Evolutionary conservation across 64 coral and sea anemone genomes (phyloP), one percentile per base, ranked within the genome.

Genomic region (Montipora capricornis): DNA sequence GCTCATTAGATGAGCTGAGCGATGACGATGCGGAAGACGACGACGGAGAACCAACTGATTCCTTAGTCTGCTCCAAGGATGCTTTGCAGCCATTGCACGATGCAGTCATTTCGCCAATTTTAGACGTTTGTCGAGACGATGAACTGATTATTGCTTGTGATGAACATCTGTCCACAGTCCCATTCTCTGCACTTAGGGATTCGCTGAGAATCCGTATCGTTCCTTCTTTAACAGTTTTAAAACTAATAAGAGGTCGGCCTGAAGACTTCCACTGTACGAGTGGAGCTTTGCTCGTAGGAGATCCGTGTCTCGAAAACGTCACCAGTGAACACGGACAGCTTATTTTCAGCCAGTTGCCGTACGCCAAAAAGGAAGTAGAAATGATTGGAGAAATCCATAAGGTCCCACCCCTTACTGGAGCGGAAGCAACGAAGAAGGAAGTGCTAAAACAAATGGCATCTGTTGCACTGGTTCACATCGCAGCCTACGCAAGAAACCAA

Each of bases 281-380:
- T 59, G 29, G 50, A 5, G 8, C 26, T 15, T 49, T 82, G 80
- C n/a, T 82, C 17, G 29, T 82, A 5, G 80, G 80, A n/a, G 80
- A 82, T 82, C 80, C 80, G 57, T 53, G 22, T 82, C 50, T 82
- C 17, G 4, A 22, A 19, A 20, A 26, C 50, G 20, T 82, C 5
- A 24, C 22, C 22, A 17, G 4, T 17, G 52, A 50, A 14, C 53
- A 57, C 53, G 53, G 80, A 19, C 4, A 62, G 80, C 10, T 12
- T 48, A 17, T 29, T 57, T 53, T 4, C 47, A 37, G 11, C 53
- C 51, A 44, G 49, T 12, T 82, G 8, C 47, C 13, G 1, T 14
- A 6, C 47, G 80, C 80, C 59, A 82, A 59, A 62, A 82, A 22
- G 22, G 80, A 82, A 59, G 80, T 62, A 58, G 80, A 82, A 8